Evolutionary conservation across 1,140 invertebrate species (phyloP).

Genomic region (Euborellia annulipes): DNA sequence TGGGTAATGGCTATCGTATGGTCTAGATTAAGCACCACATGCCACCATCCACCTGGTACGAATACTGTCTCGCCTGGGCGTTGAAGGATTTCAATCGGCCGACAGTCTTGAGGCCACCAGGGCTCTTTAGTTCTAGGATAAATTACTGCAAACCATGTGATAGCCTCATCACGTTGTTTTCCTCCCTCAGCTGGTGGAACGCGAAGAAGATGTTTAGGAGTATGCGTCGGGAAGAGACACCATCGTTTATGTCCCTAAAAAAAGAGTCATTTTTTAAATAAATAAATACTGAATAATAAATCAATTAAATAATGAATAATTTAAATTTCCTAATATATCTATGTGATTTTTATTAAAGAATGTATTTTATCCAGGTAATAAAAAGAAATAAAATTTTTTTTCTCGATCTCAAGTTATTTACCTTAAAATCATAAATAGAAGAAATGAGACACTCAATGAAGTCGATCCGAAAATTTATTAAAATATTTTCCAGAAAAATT

Average conservation of each 20-base stretch:
- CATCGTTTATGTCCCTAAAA: slow-evolving; percentile 38
- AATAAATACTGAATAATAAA: too few relatives aligned
- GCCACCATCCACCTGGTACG: slow-evolving; percentile 97
- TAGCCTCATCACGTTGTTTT: slow-evolving; percentile 93
- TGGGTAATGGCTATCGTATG: slow-evolving; percentile 94
- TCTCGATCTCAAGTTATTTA: too few relatives aligned
- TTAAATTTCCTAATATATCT: too few relatives aligned
- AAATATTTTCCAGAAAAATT: too few relatives aligned
- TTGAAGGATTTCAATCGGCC: slow-evolving; percentile 94
- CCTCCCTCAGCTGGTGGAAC: slow-evolving; percentile 76
- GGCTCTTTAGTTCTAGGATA: slow-evolving; percentile 87
- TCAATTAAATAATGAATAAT: too few relatives aligned
- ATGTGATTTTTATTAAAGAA: too few relatives aligned
- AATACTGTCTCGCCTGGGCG: slow-evolving; percentile 95
- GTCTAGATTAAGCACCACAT: slow-evolving; percentile 94
- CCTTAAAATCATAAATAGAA: too few relatives aligned
- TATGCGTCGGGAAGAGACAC: slow-evolving; percentile 96
- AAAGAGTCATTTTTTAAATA: too few relatives aligned
- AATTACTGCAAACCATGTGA: slow-evolving; percentile 94
- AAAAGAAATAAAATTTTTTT: too few relatives aligned
- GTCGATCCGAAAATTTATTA: too few relatives aligned
- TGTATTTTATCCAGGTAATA: too few relatives aligned
- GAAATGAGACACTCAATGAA: too few relatives aligned
- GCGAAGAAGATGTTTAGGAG: slow-evolving; percentile 88
- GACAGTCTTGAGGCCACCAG: slow-evolving; percentile 79